Evolutionary conservation across 2,888 invertebrate genomes (phyloP), one percentile per base, ranked within the genome.

Genomic region (Auanema sp.): DNA sequence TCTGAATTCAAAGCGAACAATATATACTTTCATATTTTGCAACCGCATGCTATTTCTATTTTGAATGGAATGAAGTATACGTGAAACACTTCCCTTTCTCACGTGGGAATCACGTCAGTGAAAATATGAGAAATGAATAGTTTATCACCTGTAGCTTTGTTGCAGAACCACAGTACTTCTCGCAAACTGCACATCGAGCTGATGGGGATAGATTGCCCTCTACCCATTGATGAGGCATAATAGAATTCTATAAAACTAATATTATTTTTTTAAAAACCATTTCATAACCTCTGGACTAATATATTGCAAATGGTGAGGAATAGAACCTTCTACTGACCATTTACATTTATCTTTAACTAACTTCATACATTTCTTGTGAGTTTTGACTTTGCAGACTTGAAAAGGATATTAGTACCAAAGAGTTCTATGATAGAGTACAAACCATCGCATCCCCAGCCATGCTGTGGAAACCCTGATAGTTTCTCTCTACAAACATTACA

Each of bases 141-240:
- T 14, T 12, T 21, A n/a, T 21, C 23, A 66, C 65, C 59, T 64
- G 65, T 43, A 76, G 64, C 24, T 72, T 75, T 25, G 73, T 57
- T 60, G 96, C 95, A 64, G 94, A 95, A 64, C 96, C 96, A 86
- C 96, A 96, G 10, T 92, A 94, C 86, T 93, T 93, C 84, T 94
- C 94, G 87, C 96, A 97, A 67, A 92, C 89, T 72, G 89, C 88
- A 85, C 96, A 97, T 85, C 92, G 91, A 66, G 94, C 91, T 62
- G 93, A 92, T 61, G 95, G 94, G 3, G 95, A 93, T 72, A 96
- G 87, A 86, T 96, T 96, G 47, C 96, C 95, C 85, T 95, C 95
- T 88, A 96, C 89, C 96, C 96, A 97, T 84, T 97, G 96, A 86
- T 97, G 96, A 14, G 94, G 94, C 92, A 95, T 93, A 74, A 83